Percentiles rank a stretch among this genome's conserved stretches.
Evolutionary conservation across 2,888 invertebrate species (phyloP).

Genomic region (Sphinx pinastri): DNA sequence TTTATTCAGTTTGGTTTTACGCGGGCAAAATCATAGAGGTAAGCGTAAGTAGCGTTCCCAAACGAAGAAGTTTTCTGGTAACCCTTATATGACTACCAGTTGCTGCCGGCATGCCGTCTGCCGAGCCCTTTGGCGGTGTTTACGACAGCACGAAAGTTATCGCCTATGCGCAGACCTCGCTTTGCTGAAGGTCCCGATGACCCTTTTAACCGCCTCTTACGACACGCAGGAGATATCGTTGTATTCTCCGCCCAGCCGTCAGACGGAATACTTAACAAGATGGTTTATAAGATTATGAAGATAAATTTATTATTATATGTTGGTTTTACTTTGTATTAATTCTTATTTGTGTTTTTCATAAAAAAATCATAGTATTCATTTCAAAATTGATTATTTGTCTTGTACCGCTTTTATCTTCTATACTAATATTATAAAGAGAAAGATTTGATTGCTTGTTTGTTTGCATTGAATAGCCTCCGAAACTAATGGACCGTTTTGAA

Average conservation of each 20-base stretch:
- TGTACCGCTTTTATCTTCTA: too few species aligned
- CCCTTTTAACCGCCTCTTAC: neutral
- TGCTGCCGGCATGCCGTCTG: neutral
- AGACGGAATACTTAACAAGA: neutral
- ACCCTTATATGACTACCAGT: neutral
- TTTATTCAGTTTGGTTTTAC: too few species aligned
- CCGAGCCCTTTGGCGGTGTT: neutral
- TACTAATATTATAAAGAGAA: too few species aligned
- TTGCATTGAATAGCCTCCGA: too few species aligned
- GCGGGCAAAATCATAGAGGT: too few species aligned
- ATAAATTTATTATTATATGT: neutral
- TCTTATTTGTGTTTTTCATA: too few species aligned
- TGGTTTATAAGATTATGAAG: neutral
- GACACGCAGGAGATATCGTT: neutral
- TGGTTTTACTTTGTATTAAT: neutral
- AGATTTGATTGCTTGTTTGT: too few species aligned
- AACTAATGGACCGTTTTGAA: too few species aligned
- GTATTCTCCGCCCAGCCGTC: neutral
- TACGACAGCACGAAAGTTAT: neutral
- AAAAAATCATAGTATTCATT: too few species aligned
- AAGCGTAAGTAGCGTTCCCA: too few species aligned
- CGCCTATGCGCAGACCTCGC: neutral
- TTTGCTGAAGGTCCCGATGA: neutral
- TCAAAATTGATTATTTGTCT: too few species aligned
- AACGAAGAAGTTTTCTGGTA: neutral